Percentiles rank a stretch among this genome's conserved stretches.
These are phyloP conservation scores for Platyscapa corneri DNA, from an alignment of 1,140 invertebrate species.

Conservation along the genomic window DNA sequence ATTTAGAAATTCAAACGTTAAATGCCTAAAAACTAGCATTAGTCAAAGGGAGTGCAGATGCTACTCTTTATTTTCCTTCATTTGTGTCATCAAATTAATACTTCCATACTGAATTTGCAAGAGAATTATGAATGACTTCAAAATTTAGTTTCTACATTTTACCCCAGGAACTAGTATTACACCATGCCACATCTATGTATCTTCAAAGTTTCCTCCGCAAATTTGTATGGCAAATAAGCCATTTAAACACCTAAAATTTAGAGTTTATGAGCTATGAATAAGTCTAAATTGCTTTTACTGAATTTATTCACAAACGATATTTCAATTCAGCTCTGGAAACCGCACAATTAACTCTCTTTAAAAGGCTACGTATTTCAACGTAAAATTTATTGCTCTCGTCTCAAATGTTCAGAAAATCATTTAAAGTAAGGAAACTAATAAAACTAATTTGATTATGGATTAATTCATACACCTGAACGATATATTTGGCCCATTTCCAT, in stretches of 20 bases:
- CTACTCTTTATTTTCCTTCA: not conserved
- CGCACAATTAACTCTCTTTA: not conserved
- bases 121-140: not conserved
- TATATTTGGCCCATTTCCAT: no score
- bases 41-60: no score
- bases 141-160: not conserved
- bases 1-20: no score
- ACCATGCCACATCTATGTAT: not conserved
- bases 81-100: not conserved
- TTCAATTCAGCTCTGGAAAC: no score
- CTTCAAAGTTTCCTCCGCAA: not conserved
- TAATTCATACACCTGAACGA: no score
- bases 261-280: conserved; percentile 3
- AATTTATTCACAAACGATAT: not conserved
- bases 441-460: not conserved
- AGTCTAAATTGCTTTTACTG: not conserved
- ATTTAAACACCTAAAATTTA: not conserved
- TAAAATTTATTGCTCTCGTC: not conserved
- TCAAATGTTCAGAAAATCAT: not conserved
- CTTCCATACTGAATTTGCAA: not conserved
- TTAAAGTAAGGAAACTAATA: not conserved
- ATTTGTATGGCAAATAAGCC: not conserved
- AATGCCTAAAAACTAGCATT: no score
- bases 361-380: not conserved
- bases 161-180: not conserved